Base-by-base conservation (phyloP, 1,140 invertebrate genomes). In the Eumaeus atala region DNA sequence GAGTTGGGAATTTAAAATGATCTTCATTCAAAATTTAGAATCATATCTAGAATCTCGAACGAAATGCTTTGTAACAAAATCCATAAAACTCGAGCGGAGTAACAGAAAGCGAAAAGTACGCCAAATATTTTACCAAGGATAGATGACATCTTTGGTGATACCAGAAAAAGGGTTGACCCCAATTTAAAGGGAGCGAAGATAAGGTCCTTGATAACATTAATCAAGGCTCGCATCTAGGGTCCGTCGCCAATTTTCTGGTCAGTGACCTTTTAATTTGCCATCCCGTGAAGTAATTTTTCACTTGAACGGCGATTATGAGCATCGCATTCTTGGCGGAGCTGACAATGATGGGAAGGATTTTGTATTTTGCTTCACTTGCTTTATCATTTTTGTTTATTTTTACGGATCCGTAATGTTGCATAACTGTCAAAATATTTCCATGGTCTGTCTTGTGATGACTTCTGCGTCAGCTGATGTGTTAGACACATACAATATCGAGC, bases 151-250 rank as follows among this genome's bases (percentile, higher is more conserved):
- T 57, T 63, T 61, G 56, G 40, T 54, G 63, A 63, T 62, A 64
- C 50, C 54, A 59, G 62, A 64, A 73, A 42, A 79, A 77, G 77
- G 75, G 74, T 75, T 82, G 77, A 69, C 76, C 78, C 68, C 64
- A 81, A 81, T 82, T 76, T 69, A 59, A 69, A 64, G 67, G 62
- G 65, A 54, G 53, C 60, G 51, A 65, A 74, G 77, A 84, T 84
- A 81, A 73, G 64, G 51, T 59, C 50, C 40, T 59, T 78, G 78
- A 83, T 81, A 84, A 79, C 77, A 84, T 84, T 82, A 81, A 83
- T 84, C 81, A 81, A 73, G 72, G 67, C 61, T 69, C 61, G 67
- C 72, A 70, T 66, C 67, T 62, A 51, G 64, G 64, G 52, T 62
- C 61, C 55, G 51, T 61, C 66, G 61, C 58, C 76, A 75, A 83